phyloP scores from a whole-genome alignment of 92 coral and sea anemone species.

The Zoanthus sociatus region DNA sequence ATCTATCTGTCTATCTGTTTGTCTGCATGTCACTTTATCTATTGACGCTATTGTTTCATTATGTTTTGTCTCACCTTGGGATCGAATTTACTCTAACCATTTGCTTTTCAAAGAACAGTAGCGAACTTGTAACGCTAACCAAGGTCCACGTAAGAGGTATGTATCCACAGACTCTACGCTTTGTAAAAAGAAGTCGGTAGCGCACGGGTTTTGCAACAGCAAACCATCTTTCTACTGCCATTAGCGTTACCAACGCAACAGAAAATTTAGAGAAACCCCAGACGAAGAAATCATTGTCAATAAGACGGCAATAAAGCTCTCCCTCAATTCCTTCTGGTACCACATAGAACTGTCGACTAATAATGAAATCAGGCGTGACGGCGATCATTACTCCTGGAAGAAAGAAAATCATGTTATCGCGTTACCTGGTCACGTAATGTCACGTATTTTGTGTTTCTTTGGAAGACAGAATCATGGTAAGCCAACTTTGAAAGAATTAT shows the following conservation, averaged over 20 bases:
- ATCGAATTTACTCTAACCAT: neutral
- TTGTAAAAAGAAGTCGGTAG: slow-evolving; percentile 20
- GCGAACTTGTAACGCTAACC: slow-evolving; percentile 30
- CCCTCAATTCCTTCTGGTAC: slow-evolving; percentile 27
- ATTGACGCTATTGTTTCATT: no score
- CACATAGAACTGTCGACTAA: slow-evolving; percentile 7
- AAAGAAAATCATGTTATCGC: neutral
- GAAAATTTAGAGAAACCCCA: slow-evolving; percentile 42
- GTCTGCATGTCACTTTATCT: no score
- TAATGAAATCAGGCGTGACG: slow-evolving; percentile 29
- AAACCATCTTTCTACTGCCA: slow-evolving; percentile 40
- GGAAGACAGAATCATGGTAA: no score
- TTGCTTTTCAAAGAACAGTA: slow-evolving; percentile 44
- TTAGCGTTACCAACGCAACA: slow-evolving; percentile 27
- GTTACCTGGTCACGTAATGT: no score
- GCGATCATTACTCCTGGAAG: slow-evolving; percentile 29
- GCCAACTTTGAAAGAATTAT: no score
- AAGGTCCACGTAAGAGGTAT: slow-evolving; percentile 2
- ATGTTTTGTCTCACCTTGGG: slow-evolving; percentile 24
- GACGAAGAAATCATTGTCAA: slow-evolving; percentile 42
- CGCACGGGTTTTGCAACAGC: slow-evolving; percentile 30
- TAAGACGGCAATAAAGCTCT: slow-evolving; percentile 35
- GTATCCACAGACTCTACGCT: slow-evolving; percentile 13
- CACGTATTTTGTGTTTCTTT: no score
- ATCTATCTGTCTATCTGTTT: no score